A percentile compares a stretch with the other conserved stretches of the same genome.
phyloP scores from a whole-genome alignment of 2,113 vertebrate genomes.

The Fulica atra region DNA sequence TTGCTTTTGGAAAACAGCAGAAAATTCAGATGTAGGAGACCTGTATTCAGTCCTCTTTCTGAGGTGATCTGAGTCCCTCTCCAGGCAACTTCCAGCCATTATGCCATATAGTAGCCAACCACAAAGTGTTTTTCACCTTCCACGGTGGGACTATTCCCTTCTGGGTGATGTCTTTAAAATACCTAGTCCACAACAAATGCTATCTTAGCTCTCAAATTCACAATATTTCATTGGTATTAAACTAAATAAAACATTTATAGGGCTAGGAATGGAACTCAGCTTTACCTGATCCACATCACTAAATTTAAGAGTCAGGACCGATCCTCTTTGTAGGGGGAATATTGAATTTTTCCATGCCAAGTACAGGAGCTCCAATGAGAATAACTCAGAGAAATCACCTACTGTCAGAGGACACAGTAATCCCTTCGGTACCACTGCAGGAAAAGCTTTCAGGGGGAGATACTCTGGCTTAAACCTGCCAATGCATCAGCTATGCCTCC shows the following conservation, averaged over 20 bases:
- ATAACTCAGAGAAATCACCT: neutral
- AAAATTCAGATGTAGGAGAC: neutral
- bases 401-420: neutral
- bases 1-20: fast-evolving
- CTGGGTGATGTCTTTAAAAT: neutral
- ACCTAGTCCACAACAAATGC: neutral
- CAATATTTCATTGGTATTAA: neutral
- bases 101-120: neutral
- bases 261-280: neutral
- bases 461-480: neutral
- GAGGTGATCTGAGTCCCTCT: neutral
- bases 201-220: neutral
- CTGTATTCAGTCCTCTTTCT: neutral
- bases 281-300: neutral
- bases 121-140: fast-evolving
- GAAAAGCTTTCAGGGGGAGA: neutral
- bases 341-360: neutral
- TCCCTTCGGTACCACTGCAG: neutral
- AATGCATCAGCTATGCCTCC: neutral
- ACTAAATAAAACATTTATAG: neutral
- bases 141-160: neutral
- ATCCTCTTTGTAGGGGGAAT: neutral
- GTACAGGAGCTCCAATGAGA: neutral
- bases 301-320: neutral
- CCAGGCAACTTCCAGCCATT: neutral